Conservation (phyloP, 1,140 invertebrate species). For the Campoletis sonorensis region DNA sequence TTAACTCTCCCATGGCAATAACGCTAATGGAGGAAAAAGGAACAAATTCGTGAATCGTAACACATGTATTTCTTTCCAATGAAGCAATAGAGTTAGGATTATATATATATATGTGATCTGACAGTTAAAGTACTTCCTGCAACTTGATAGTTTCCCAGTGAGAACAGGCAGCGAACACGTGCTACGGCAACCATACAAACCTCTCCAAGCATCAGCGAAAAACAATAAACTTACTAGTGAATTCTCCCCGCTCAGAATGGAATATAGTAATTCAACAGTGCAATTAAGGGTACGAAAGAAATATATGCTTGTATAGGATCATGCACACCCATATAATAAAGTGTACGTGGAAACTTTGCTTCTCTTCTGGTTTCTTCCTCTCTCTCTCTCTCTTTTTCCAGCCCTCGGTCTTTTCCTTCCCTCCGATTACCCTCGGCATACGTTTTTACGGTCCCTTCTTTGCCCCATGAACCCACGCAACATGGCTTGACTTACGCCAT, state of each 20-base stretch:
- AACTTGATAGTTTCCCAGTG: conserved; percentile 6
- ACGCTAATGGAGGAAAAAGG: conserved; percentile 37
- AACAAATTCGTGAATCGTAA: conserved; percentile 2
- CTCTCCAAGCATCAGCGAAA: conserved; percentile 48
- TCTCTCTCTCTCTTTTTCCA: neutral
- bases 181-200: neutral
- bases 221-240: conserved; percentile 64
- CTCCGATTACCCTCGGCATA: conserved; percentile 70
- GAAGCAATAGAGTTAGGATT: neutral
- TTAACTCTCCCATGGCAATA: conserved; percentile 33
- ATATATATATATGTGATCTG: neutral
- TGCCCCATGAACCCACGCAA: conserved; percentile 1
- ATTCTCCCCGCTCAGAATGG: conserved; percentile 59
- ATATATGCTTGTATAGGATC: neutral
- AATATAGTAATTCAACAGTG: conserved; percentile 66
- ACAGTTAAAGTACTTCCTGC: conserved; percentile 23
- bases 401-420: conserved; percentile 57
- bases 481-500: conserved; percentile 69
- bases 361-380: neutral
- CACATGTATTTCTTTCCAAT: neutral
- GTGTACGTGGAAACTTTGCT: conserved; percentile 49
- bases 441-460: conserved; percentile 65
- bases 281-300: conserved; percentile 62
- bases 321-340: conserved; percentile 31
- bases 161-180: neutral